phyloP scores from a whole-genome alignment of 2,797 vertebrate species.

The Brachyrhaphis roseni region DNA sequence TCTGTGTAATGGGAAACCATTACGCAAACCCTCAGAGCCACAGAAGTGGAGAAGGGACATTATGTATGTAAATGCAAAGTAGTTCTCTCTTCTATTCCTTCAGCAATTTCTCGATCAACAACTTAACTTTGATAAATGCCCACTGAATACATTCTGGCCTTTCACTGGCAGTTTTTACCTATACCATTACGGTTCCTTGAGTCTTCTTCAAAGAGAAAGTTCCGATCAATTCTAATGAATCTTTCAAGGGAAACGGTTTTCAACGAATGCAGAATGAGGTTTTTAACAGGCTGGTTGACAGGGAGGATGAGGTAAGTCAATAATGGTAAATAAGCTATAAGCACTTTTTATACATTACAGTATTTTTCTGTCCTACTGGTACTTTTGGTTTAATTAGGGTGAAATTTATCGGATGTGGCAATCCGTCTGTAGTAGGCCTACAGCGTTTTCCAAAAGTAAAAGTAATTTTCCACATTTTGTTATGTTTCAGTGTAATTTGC shows the following conservation, averaged over 20 bases:
- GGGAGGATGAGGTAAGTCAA: constrained; percentile 65
- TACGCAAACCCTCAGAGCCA: constrained; percentile 59
- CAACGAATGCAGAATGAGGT: constrained; percentile 69
- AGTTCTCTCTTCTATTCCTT: constrained; percentile 39
- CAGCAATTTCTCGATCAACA: constrained; percentile 64
- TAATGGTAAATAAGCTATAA: constrained; percentile 73
- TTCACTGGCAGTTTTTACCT: constrained; percentile 60
- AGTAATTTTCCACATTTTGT: neutral
- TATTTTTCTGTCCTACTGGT: constrained; percentile 50
- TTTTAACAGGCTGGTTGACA: constrained; percentile 71
- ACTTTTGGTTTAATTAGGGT: neutral
- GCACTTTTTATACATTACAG: constrained; percentile 59
- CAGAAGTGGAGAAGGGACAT: constrained; percentile 50
- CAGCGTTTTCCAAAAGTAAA: neutral
- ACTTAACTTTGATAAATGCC: constrained; percentile 73
- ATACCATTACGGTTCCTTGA: constrained; percentile 70
- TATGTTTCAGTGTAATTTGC: neutral
- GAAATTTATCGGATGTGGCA: neutral
- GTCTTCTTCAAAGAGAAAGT: constrained; percentile 73
- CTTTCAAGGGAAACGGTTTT: constrained; percentile 71
- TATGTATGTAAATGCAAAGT: constrained; percentile 62
- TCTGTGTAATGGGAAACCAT: constrained; percentile 48
- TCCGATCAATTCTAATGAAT: constrained; percentile 81
- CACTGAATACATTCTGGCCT: constrained; percentile 61
- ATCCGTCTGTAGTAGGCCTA: neutral